Percentiles rank a stretch among this genome's conserved stretches.
Evolutionary conservation across 2,888 invertebrate genomes (phyloP).

Genomic region (Atherix ibis): DNA sequence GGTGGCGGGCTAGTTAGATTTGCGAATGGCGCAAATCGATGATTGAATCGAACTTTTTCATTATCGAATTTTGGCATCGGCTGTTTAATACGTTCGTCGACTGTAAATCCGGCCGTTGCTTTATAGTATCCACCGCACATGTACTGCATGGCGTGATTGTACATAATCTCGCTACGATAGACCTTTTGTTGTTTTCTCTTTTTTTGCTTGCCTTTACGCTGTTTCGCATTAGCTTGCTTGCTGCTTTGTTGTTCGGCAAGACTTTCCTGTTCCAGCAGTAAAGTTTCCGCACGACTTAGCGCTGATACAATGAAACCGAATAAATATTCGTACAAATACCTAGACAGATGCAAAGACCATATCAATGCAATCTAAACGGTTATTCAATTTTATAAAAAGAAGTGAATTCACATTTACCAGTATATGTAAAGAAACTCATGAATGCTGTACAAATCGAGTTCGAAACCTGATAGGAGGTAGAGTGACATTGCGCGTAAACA

Average conservation of each 20-base stretch:
- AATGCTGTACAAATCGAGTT: slow-evolving; percentile 85
- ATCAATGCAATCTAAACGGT: not conserved
- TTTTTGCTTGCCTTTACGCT: slow-evolving; percentile 33
- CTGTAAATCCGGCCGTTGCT: slow-evolving; percentile 77
- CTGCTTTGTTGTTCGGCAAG: slow-evolving; percentile 30
- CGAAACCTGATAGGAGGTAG: slow-evolving; percentile 85
- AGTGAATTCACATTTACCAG: slow-evolving; percentile 51
- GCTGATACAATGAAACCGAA: slow-evolving; percentile 90
- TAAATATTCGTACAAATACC: slow-evolving; percentile 86
- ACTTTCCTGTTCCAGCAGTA: slow-evolving; percentile 60
- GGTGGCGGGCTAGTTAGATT: slow-evolving; percentile 77
- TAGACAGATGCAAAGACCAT: too few species aligned
- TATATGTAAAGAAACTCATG: slow-evolving; percentile 95
- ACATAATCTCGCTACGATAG: slow-evolving; percentile 68
- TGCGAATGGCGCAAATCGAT: slow-evolving; percentile 81
- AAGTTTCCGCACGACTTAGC: slow-evolving; percentile 72
- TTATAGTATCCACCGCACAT: slow-evolving; percentile 93
- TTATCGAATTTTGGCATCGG: slow-evolving; percentile 83
- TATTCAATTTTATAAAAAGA: not conserved
- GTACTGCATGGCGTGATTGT: slow-evolving; percentile 82
- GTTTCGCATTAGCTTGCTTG: slow-evolving; percentile 18
- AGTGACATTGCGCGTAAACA: slow-evolving; percentile 84
- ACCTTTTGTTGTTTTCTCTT: slow-evolving; percentile 49
- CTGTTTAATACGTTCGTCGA: slow-evolving; percentile 71
- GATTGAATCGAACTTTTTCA: slow-evolving; percentile 87